Base-by-base conservation (phyloP, 2,888 invertebrate genomes). In the Calliphora vomitoria region DNA sequence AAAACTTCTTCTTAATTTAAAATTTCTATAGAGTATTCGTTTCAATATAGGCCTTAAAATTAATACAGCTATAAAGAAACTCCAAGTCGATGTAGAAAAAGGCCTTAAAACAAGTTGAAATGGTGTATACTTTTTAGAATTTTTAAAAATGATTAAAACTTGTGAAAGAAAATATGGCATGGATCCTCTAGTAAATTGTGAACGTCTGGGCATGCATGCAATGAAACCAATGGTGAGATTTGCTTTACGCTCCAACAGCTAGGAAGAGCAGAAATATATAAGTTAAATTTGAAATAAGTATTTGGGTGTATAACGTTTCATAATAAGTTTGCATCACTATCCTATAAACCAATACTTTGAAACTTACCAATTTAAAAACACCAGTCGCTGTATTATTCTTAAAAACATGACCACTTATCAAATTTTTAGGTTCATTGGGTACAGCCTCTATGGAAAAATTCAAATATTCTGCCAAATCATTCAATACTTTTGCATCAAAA, bases 361-460 rank as follows among this genome's bases (percentile, higher is more conserved):
- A 25, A 69, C 79, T 68, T 0, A 91, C 88, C 88, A 91, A 89
- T 0, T 25, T 38, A 25, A 76, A 91, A 47, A 90, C 89, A 3
- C 91, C 91, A 0, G 80, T 89, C 13, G 90, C 64, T n/a, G 85
- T 90, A 47, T 90, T 90, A 18, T 91, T 91, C 8, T n/a, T 0
- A 4, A 74, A 88, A 18, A 80, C 80, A 10, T 35, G 15, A 2
- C 91, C 91, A 5, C 90, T 89, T 2, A 89, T 78, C 3, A 89
- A 62, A 0, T 79, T 25, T 0, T 71, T 41, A 4, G 91, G 91
- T 5, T 91, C 90, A 38, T 90, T 91, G 0, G 35, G 47, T 1
- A 90, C 1, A 62, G 90, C 11, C 0, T 25, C 0, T 8, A 90
- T 4, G 0, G 74, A 89, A 18, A 91, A 91, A 82, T 91, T 91